Evolutionary conservation across 1,140 invertebrate genomes (phyloP), one percentile per base, ranked within the genome.

Genomic region (Trichomalopsis sarcophagae): DNA sequence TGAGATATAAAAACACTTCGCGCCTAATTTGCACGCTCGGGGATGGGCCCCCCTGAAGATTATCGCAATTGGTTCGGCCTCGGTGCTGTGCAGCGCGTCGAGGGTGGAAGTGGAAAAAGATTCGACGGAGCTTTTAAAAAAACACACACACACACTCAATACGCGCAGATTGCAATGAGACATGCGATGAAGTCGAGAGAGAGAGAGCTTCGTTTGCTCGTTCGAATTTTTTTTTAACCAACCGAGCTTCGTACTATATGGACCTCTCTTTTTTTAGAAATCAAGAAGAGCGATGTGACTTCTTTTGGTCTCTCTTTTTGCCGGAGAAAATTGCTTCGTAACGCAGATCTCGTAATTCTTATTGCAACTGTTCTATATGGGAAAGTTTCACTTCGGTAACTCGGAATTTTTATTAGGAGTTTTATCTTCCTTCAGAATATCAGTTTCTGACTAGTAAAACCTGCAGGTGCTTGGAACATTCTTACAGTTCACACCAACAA

Each of bases 151-250:
- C 91, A 91, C 91, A 91, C 90, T 91, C 90, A 89, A 92, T 91
- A 92, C 89, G 9, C 89, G 89, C 89, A 91, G 90, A 93, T 92
- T 92, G 91, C 91, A 91, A 92, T 90, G 90, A 91, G 91, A 92
- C 92, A 92, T 93, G 91, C 92, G 89, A 93, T 85, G n/a, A 36
- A 17, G 11, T 74, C 47, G 33, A 50, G 74, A 21, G 30, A 33
- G 13, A 17, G n/a, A 50, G 74, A 50, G 44, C 74, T 76, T 50
- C 44, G 27, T 71, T 30, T 10, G 9, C 2, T 13, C 17, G 23
- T 2, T 27, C 23, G 73, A 74, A 76, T 62, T 62, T 17, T 36
- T 27, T 62, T 62, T n/a, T 62, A 62, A 62, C 55, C 7, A 62
- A 62, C 55, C 55, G 5, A 62, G 17, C 55, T 62, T 62, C 17